phyloP scores from a whole-genome alignment of 2,797 vertebrate species.

The Threskiornis aethiopicus region DNA sequence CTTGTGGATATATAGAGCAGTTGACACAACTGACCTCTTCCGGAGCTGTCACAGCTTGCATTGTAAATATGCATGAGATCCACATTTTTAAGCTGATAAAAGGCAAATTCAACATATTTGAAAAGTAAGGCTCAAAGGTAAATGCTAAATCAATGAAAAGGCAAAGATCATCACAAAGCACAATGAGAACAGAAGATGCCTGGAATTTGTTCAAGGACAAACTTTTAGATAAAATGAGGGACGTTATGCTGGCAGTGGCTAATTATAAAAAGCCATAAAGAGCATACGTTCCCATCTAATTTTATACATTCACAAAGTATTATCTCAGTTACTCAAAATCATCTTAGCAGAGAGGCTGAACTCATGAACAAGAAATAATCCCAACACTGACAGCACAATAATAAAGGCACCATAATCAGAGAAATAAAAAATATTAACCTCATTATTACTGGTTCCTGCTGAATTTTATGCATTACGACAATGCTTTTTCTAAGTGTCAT shows the following conservation, averaged over 20 bases:
- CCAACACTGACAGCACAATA: not conserved
- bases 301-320: not conserved
- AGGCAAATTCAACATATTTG: slow-evolving; percentile 59
- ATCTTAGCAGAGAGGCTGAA: not conserved
- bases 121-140: slow-evolving; percentile 47
- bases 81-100: slow-evolving; percentile 62
- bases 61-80: slow-evolving; percentile 46
- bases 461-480: not conserved
- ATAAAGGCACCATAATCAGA: not conserved
- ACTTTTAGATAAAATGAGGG: not conserved
- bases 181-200: not conserved
- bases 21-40: slow-evolving; percentile 48
- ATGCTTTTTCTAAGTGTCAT: not conserved
- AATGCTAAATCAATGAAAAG: slow-evolving; percentile 60
- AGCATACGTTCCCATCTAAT: not conserved
- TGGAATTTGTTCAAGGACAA: slow-evolving; percentile 39
- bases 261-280: not conserved
- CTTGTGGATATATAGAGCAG: slow-evolving; percentile 8
- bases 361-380: not conserved
- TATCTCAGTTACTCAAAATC: not conserved
- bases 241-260: not conserved
- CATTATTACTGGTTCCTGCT: not conserved
- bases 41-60: slow-evolving; percentile 14
- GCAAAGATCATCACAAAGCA: slow-evolving; percentile 41
- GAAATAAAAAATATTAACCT: not conserved